Conservation (phyloP, 2,113 vertebrate species). For the Dicaeum eximium region DNA sequence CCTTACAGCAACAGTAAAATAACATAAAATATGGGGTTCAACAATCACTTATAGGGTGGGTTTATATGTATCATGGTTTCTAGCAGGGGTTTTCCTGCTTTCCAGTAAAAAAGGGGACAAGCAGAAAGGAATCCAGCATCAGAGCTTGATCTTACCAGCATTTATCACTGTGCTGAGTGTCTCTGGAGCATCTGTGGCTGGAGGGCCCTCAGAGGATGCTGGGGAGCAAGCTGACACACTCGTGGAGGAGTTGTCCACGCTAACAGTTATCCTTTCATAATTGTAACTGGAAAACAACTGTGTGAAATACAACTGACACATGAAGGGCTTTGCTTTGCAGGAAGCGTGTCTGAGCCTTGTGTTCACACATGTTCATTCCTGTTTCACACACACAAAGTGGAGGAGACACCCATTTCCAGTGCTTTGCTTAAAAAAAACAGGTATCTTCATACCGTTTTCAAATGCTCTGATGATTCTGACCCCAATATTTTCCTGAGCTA, state of each 20-base stretch:
- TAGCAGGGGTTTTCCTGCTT: neutral
- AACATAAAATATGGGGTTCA: neutral
- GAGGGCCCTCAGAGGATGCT: neutral
- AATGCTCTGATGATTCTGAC: neutral
- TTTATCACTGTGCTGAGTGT: neutral
- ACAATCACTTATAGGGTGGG: neutral
- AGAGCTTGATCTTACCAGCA: constrained; percentile 36
- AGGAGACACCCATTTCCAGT: neutral
- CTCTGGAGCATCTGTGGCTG: neutral
- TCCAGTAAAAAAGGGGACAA: neutral
- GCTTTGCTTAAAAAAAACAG: neutral
- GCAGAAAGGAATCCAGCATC: neutral
- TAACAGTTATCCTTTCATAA: constrained; percentile 57
- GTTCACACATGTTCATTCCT: neutral
- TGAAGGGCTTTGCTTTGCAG: neutral
- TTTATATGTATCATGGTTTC: neutral
- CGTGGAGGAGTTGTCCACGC: constrained; percentile 45
- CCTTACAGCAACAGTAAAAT: neutral
- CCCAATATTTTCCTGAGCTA: neutral
- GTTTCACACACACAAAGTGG: neutral
- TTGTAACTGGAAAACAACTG: constrained; percentile 66
- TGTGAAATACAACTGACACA: constrained; percentile 26
- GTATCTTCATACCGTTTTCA: neutral
- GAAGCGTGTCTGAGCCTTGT: neutral
- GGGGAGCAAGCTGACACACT: constrained; percentile 55